Conservation (phyloP, 2,113 vertebrate species). For the Megalops atlanticus region DNA sequence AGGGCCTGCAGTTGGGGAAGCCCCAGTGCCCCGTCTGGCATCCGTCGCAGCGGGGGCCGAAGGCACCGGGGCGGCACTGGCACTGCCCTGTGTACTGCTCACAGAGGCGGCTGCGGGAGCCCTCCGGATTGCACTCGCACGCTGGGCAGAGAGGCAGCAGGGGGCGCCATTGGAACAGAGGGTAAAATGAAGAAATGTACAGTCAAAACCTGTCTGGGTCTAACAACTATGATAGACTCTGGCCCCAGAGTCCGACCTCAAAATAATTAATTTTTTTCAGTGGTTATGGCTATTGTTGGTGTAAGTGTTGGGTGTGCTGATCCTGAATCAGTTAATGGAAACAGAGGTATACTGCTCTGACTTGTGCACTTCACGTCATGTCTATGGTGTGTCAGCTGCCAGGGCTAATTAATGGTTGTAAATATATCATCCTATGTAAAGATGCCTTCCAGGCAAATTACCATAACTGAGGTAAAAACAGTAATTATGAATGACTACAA, state of each 20-base stretch:
- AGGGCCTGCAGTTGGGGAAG: constrained; percentile 84
- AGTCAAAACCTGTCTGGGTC: background rate
- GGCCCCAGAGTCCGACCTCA: background rate
- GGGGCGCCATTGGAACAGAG: constrained; percentile 37
- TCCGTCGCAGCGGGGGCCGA: constrained; percentile 80
- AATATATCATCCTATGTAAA: background rate
- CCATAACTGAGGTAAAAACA: background rate
- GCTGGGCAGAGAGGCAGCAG: constrained; percentile 65
- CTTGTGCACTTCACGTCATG: background rate
- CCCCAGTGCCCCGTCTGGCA: constrained; percentile 93
- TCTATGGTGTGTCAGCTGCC: background rate
- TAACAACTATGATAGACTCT: background rate
- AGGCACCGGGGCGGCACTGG: constrained; percentile 80
- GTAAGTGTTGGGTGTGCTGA: background rate
- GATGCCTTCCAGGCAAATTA: background rate
- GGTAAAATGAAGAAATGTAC: background rate
- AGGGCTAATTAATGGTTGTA: background rate
- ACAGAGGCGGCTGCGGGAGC: constrained; percentile 79
- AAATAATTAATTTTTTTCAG: background rate
- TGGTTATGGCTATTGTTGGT: background rate
- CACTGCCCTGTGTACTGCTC: constrained; percentile 84
- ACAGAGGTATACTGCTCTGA: background rate
- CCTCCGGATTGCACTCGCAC: constrained; percentile 85
- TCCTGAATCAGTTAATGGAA: background rate
- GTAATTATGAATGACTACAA: background rate